Conservation (phyloP, 2,888 invertebrate species). For the Tyria jacobaeae region DNA sequence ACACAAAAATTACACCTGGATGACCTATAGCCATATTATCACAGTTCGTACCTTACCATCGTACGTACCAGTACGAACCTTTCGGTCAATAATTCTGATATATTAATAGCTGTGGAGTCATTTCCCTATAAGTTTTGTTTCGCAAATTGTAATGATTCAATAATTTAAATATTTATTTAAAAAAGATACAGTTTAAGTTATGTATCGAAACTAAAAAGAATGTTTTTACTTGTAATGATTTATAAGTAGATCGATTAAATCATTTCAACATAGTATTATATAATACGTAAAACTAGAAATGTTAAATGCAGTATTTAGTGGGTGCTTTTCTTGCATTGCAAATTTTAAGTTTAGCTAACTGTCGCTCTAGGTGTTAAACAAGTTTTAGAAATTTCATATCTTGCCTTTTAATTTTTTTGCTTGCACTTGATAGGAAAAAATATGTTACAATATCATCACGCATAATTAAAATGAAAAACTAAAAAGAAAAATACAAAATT, state of each 20-base stretch:
- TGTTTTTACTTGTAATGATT: background rate
- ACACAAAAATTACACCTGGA: no score
- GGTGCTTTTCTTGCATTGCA: background rate
- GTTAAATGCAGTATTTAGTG: background rate
- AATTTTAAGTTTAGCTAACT: background rate
- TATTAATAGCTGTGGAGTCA: no score
- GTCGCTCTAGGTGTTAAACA: background rate
- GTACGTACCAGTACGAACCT: no score
- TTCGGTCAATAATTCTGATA: no score
- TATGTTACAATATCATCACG: background rate
- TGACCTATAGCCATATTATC: no score
- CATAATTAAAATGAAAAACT: background rate
- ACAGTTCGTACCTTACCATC: no score
- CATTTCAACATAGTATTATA: background rate
- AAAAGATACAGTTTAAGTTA: background rate
- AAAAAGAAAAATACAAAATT: background rate
- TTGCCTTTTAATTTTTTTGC: background rate
- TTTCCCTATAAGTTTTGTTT: no score
- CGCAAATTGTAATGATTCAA: no score
- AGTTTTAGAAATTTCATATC: background rate
- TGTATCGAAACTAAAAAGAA: background rate
- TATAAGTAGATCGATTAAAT: background rate
- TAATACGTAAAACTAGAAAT: background rate
- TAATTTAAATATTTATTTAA: background rate
- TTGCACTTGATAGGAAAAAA: background rate